phyloP scores from a whole-genome alignment of 2,888 invertebrate species.

The Drymonia ruficornis region DNA sequence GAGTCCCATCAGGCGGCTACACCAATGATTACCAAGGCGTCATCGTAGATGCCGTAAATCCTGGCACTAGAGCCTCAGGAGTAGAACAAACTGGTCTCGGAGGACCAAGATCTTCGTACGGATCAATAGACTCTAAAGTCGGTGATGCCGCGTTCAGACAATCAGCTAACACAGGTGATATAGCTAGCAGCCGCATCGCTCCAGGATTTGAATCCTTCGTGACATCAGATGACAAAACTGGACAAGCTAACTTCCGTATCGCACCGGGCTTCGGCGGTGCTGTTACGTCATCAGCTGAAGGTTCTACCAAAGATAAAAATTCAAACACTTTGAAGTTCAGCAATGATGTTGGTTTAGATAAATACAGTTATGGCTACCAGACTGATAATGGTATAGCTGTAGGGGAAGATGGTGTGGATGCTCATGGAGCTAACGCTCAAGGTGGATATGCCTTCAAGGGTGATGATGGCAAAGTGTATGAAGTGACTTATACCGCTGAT shows the following conservation, averaged over 20 bases:
- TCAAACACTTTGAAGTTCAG: conserved; percentile 59
- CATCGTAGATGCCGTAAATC: conserved; percentile 69
- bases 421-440: conserved; percentile 63
- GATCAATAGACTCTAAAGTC: conserved; percentile 73
- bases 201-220: conserved; percentile 15
- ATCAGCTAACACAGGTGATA: conserved; percentile 31
- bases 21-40: conserved; percentile 72
- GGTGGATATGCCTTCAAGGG: conserved; percentile 72
- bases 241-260: conserved; percentile 6
- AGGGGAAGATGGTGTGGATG: conserved; percentile 61
- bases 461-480: conserved; percentile 71
- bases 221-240: conserved; percentile 4
- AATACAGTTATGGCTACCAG: conserved; percentile 65
- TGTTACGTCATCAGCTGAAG: conserved; percentile 8
- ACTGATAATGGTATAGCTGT: conserved; percentile 73
- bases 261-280: conserved; percentile 20
- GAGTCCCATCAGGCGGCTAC: conserved; percentile 61
- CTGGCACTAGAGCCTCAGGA: conserved; percentile 63
- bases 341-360: conserved; percentile 59
- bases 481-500: conserved; percentile 70
- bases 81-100: conserved; percentile 63
- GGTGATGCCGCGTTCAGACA: conserved; percentile 71
- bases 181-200: conserved; percentile 21
- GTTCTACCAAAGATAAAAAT: conserved; percentile 45
- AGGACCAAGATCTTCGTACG: conserved; percentile 62